A percentile compares a stretch with the other conserved stretches of the same genome.
Conservation (phyloP, 2,888 invertebrate genomes). For the Drepana falcataria region DNA sequence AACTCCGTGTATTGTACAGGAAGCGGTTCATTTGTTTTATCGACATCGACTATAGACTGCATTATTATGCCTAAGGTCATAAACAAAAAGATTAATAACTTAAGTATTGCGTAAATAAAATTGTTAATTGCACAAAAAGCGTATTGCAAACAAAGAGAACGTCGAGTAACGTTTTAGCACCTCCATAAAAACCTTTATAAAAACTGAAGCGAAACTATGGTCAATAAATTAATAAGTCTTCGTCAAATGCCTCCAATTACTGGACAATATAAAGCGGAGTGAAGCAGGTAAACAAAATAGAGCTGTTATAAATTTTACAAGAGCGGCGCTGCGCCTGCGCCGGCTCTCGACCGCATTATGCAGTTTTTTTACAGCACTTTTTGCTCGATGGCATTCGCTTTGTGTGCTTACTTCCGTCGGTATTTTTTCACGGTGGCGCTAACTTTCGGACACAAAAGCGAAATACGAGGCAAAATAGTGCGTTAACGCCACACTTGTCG, state of each 20-base stretch:
- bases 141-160: constrained; percentile 34
- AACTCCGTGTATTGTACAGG: not conserved
- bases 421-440: constrained; percentile 73
- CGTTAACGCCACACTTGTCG: constrained; percentile 44
- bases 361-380: constrained; percentile 65
- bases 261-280: constrained; percentile 64
- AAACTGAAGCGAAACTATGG: constrained; percentile 63
- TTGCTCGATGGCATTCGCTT: constrained; percentile 71
- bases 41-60: not conserved
- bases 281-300: constrained; percentile 77
- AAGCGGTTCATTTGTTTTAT: not conserved
- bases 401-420: constrained; percentile 74
- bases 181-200: constrained; percentile 44
- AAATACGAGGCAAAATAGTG: constrained; percentile 38
- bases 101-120: not conserved
- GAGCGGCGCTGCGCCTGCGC: constrained; percentile 58
- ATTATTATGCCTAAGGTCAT: not conserved
- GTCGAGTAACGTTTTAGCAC: constrained; percentile 65
- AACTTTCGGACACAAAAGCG: constrained; percentile 59
- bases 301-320: constrained; percentile 78
- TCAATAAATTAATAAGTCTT: constrained; percentile 78
- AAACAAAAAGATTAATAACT: not conserved
- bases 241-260: constrained; percentile 75
- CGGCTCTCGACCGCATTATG: constrained; percentile 65
- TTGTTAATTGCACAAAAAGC: not conserved